Evolutionary conservation across 2,888 invertebrate species (phyloP), one percentile per base, ranked within the genome.

Genomic region (Spodoptera exigua): DNA sequence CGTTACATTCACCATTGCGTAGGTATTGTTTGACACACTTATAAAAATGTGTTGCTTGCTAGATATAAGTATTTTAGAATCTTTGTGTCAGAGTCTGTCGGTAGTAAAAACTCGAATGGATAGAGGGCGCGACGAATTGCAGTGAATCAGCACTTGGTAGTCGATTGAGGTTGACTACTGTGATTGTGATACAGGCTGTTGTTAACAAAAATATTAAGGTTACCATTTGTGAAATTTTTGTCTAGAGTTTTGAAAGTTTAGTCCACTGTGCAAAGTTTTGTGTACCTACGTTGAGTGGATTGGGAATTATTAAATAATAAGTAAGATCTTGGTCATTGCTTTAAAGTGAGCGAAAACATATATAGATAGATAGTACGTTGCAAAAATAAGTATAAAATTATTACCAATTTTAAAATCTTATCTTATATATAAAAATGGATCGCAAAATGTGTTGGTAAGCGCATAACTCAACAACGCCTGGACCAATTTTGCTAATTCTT

Each of bases 101-200:
- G 74, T 74, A 67, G 79, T 86, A 91, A 92, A 92, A 92, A 91
- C 81, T 81, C 64, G 80, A 85, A 85, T 83, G 81, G 85, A 85
- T 84, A 85, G 87, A 86, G 88, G 89, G 89, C 89, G 91, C 83
- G 87, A 88, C 93, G 89, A 93, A 93, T 92, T 74, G 84, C 63
- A 60, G 79, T 93, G 93, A 93, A 84, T 93, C 89, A 88, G 91
- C 91, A 73, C 64, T 88, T 82, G 81, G 74, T 61, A 70, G 70
- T 74, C 88, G 90, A 91, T 92, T 90, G 92, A 90, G 85, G 82
- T 79, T 74, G 83, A 74, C 86, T 87, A 82, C 89, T 84, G 85
- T 77, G 54, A 17, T 76, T 47, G 7, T 27, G 27, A 27, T 85
- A 90, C 85, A 88, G 89, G 79, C 32, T 87, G 89, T 53, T 35